A percentile compares a stretch with the other conserved stretches of the same genome.
phyloP scores from a whole-genome alignment of 2,888 invertebrate species.

The Galerucella pusilla region DNA sequence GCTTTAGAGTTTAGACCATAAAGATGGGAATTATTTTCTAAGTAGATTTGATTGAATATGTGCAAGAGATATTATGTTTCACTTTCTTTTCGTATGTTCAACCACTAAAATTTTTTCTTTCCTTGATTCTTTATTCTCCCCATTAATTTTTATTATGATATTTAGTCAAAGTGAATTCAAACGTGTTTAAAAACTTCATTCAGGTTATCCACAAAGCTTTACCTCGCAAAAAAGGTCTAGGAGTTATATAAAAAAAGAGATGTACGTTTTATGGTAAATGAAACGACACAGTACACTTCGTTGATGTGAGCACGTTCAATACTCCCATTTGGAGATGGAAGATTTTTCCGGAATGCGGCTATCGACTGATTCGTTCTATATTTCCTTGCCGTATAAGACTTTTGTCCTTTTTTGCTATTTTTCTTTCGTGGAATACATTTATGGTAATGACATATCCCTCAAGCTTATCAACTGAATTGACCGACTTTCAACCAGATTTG shows the following conservation, averaged over 20 bases:
- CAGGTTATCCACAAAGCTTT: too few relatives aligned
- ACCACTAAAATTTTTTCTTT: too few relatives aligned
- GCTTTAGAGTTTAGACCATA: too few relatives aligned
- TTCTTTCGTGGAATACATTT: background rate
- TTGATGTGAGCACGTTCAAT: constrained; percentile 22
- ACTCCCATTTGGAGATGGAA: constrained; percentile 15
- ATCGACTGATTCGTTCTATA: constrained; percentile 22
- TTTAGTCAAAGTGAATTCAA: too few relatives aligned
- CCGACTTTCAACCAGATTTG: too few relatives aligned
- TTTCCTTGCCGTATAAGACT: constrained; percentile 10
- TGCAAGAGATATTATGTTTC: too few relatives aligned
- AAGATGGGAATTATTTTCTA: too few relatives aligned
- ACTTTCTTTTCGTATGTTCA: too few relatives aligned
- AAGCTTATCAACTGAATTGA: background rate
- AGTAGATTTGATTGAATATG: too few relatives aligned
- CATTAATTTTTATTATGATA: too few relatives aligned
- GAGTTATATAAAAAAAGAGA: background rate
- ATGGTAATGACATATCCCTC: background rate
- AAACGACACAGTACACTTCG: background rate
- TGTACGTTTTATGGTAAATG: background rate
- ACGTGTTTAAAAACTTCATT: too few relatives aligned
- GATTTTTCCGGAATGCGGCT: constrained; percentile 18
- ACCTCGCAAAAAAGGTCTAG: background rate
- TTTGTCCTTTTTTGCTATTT: background rate
- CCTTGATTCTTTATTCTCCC: too few relatives aligned